Evolutionary conservation across 1,140 invertebrate genomes (phyloP).

Genomic region (Tetragonula clypearis): DNA sequence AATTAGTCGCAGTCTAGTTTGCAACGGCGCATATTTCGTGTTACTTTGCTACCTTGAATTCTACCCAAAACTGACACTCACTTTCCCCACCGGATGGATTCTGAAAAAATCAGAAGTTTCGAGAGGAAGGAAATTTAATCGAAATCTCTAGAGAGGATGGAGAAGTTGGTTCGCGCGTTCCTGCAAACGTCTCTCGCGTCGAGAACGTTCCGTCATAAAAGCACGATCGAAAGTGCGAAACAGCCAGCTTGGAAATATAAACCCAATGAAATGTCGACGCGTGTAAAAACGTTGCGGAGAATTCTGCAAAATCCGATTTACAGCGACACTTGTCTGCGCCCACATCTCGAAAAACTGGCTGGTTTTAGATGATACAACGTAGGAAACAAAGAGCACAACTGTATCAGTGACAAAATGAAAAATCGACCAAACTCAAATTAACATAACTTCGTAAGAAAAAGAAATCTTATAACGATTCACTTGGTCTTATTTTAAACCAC

Average conservation of each 20-base stretch:
- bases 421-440: too few species aligned
- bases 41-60: too few species aligned
- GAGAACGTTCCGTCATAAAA: slow-evolving; percentile 27
- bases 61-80: too few species aligned
- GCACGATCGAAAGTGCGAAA: not conserved
- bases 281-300: slow-evolving; percentile 25
- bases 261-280: slow-evolving; percentile 21
- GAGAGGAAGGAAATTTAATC: not conserved
- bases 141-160: not conserved
- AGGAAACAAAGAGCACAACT: not conserved
- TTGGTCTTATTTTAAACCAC: too few species aligned
- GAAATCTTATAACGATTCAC: too few species aligned
- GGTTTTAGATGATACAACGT: slow-evolving; percentile 1
- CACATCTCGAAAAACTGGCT: slow-evolving; percentile 20
- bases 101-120: too few species aligned
- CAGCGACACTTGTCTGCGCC: not conserved
- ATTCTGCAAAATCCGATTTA: slow-evolving; percentile 14
- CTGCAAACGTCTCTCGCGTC: slow-evolving; percentile 10
- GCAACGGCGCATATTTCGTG: too few species aligned
- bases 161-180: not conserved
- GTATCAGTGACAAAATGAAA: too few species aligned
- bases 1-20: too few species aligned
- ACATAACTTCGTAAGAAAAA: too few species aligned
- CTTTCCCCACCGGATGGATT: too few species aligned
- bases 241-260: slow-evolving; percentile 21